Conservation (phyloP, 2,888 invertebrate genomes). For the Nasonia oneida region DNA sequence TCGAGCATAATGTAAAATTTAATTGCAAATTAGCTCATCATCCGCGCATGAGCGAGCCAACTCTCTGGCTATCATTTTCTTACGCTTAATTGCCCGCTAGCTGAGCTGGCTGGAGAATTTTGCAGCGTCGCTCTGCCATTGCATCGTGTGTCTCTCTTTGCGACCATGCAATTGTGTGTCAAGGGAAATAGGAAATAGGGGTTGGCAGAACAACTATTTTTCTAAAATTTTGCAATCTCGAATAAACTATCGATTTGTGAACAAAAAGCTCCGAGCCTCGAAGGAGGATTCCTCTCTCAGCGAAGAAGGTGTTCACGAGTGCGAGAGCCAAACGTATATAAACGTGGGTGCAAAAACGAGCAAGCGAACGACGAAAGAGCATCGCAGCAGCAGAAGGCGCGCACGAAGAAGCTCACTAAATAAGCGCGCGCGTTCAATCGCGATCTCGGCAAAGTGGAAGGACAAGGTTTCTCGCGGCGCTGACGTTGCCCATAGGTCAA, state of each 20-base stretch:
- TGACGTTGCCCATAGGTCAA: conserved; percentile 66
- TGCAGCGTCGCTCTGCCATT: neutral
- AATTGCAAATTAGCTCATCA: conserved; percentile 58
- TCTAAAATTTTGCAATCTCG: neutral
- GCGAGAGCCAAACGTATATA: neutral
- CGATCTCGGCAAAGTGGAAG: conserved; percentile 64
- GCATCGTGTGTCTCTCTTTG: neutral
- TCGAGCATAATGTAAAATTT: conserved; percentile 51
- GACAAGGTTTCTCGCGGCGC: conserved; percentile 66
- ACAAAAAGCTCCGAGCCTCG: neutral
- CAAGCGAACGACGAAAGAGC: neutral
- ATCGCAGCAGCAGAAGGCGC: neutral
- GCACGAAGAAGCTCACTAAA: conserved; percentile 2
- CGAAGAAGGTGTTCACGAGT: too few species aligned
- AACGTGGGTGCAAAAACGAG: neutral
- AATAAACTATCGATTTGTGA: neutral
- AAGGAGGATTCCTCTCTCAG: neutral
- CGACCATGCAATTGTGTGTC: neutral
- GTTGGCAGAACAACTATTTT: conserved; percentile 9
- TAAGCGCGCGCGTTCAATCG: conserved; percentile 63
- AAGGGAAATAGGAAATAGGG: conserved; percentile 4
- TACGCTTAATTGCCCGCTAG: conserved; percentile 34
- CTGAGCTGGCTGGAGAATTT: conserved; percentile 9
- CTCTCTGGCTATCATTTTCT: conserved; percentile 24
- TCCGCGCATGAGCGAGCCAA: conserved; percentile 15